Evolutionary conservation across 2,888 invertebrate species (phyloP).

Genomic region (Pseudoips prasinana): DNA sequence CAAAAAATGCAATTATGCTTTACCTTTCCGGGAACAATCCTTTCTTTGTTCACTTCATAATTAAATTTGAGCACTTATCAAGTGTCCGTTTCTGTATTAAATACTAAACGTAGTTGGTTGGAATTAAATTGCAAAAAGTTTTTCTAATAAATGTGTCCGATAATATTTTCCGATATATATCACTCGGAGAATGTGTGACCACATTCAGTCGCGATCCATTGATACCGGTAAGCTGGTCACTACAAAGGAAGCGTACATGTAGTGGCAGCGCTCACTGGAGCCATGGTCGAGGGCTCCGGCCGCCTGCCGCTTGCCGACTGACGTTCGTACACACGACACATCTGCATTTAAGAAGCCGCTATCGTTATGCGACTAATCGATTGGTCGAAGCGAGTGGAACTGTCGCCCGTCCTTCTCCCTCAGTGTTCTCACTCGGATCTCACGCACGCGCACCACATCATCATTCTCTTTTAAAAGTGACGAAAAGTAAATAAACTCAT

Average conservation of each 20-base stretch:
- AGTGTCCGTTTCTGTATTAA: conserved; percentile 40
- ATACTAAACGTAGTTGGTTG: conserved; percentile 24
- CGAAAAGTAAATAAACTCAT: conserved; percentile 78
- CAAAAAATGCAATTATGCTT: conserved; percentile 31
- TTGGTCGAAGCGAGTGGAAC: conserved; percentile 77
- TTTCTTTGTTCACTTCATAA: conserved; percentile 74
- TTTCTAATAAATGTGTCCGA: conserved; percentile 21
- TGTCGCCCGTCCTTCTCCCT: conserved; percentile 60
- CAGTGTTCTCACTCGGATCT: conserved; percentile 57
- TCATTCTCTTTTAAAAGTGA: conserved; percentile 71
- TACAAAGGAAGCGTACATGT: conserved; percentile 62
- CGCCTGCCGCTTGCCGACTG: conserved; percentile 74
- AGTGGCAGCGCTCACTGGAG: conserved; percentile 43
- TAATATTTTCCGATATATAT: conserved; percentile 33
- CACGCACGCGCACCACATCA: conserved; percentile 62
- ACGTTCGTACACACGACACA: conserved; percentile 77
- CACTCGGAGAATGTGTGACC: conserved; percentile 37
- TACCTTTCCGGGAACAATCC: conserved; percentile 69
- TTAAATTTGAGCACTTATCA: conserved; percentile 59
- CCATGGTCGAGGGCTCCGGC: conserved; percentile 61
- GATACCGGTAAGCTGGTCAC: conserved; percentile 48
- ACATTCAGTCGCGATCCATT: conserved; percentile 48
- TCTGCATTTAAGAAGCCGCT: conserved; percentile 82
- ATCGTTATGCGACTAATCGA: conserved; percentile 83
- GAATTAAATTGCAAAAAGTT: conserved; percentile 26